Evolutionary conservation across 2,797 vertebrate species (phyloP).

Genomic region (Sphenopsis melanotis): DNA sequence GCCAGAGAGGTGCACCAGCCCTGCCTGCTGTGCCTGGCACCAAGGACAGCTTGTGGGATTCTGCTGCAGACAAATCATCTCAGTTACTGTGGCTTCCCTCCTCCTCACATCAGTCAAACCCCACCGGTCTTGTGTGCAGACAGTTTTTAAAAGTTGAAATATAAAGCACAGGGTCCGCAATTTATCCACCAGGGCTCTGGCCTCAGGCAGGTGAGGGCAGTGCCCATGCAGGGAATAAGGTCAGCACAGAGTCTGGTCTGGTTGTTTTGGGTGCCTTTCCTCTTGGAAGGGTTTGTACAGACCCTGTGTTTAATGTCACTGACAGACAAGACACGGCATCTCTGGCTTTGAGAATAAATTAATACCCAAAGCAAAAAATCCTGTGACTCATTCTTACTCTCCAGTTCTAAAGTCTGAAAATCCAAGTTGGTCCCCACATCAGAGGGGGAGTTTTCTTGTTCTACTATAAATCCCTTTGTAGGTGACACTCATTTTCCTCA

Average conservation of each 20-base stretch:
- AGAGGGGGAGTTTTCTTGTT: not conserved
- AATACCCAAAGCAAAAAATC: not conserved
- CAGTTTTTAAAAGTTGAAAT: not conserved
- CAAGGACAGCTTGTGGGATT: not conserved
- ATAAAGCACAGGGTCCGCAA: rapidly evolving
- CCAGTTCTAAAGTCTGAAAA: not conserved
- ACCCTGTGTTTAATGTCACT: not conserved
- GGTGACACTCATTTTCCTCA: not conserved
- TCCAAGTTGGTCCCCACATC: not conserved
- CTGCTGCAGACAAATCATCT: not conserved
- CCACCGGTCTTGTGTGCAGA: not conserved
- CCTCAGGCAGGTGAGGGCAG: not conserved
- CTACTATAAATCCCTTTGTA: no score
- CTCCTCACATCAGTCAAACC: not conserved
- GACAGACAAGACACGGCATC: not conserved
- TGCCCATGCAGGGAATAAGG: rapidly evolving
- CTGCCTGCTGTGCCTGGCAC: not conserved
- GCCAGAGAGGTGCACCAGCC: no score
- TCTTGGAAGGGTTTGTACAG: not conserved
- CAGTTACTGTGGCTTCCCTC: not conserved
- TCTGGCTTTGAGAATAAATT: not conserved
- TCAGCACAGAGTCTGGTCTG: not conserved
- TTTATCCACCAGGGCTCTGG: not conserved
- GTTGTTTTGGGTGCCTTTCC: not conserved
- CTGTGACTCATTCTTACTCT: not conserved